These are phyloP conservation scores for Hipposideros armiger DNA, from an alignment of 2,113 vertebrate genomes.

Conservation along the genomic window DNA sequence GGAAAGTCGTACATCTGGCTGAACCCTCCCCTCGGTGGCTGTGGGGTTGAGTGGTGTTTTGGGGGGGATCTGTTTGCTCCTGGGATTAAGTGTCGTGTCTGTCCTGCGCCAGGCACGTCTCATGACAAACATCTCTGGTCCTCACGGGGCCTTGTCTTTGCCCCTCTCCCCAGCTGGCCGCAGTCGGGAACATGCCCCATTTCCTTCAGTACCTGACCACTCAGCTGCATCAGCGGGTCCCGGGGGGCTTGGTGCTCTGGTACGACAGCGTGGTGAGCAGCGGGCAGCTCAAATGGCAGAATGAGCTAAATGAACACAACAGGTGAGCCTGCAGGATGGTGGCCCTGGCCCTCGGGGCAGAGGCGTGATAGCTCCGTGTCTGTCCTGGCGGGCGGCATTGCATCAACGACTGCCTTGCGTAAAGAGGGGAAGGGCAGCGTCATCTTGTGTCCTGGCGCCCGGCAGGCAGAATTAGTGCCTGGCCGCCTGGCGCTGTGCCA, in stretches of 20 bases:
- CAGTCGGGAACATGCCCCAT: conserved; percentile 86
- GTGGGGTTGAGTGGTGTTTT: background rate
- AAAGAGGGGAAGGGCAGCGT: rapidly evolving
- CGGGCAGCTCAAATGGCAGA: conserved; percentile 94
- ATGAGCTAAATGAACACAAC: conserved; percentile 94
- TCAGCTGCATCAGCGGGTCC: conserved; percentile 88
- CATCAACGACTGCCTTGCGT: rapidly evolving
- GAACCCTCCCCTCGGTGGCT: background rate
- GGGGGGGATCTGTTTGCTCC: background rate
- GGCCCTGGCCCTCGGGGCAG: rapidly evolving
- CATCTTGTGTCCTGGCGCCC: rapidly evolving
- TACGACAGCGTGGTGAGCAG: conserved; percentile 93
- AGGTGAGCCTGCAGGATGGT: conserved; percentile 83
- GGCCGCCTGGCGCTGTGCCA: rapidly evolving
- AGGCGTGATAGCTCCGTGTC: rapidly evolving
- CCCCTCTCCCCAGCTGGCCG: conserved; percentile 82
- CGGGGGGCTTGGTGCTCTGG: conserved; percentile 94
- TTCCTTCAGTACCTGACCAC: conserved; percentile 93
- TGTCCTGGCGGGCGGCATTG: rapidly evolving
- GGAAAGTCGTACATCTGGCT: rapidly evolving
- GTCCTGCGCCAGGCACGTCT: background rate
- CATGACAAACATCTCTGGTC: rapidly evolving
- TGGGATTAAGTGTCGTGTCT: rapidly evolving
- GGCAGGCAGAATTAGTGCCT: rapidly evolving
- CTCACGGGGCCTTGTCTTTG: rapidly evolving